Evolutionary conservation across 2,797 vertebrate species (phyloP).

Genomic region (Euthynnus affinis): DNA sequence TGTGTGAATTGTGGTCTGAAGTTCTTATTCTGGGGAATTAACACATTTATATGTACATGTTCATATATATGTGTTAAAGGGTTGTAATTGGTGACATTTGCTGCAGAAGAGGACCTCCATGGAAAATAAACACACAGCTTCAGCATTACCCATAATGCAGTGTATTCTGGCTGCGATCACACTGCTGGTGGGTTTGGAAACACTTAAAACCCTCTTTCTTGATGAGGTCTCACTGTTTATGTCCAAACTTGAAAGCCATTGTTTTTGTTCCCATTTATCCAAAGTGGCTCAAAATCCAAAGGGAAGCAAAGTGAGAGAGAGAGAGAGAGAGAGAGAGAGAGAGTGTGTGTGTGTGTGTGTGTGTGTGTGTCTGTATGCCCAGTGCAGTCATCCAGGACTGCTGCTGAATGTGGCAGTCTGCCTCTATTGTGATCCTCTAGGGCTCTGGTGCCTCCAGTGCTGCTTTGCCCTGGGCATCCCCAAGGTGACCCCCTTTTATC

Average conservation of each 20-base stretch:
- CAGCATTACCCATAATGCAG: not conserved
- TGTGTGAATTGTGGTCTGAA: too few relatives aligned
- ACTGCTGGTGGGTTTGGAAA: not conserved
- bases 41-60: too few relatives aligned
- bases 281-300: slow-evolving; percentile 6
- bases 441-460: slow-evolving; percentile 13
- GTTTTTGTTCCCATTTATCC: slow-evolving; percentile 1
- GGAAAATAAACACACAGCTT: not conserved
- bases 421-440: slow-evolving; percentile 8
- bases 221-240: not conserved
- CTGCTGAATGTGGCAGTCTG: slow-evolving; percentile 28
- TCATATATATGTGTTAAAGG: too few relatives aligned
- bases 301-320: not conserved
- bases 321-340: not conserved
- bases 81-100: too few relatives aligned
- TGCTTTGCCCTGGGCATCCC: slow-evolving; percentile 28
- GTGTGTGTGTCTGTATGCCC: not conserved
- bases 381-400: slow-evolving; percentile 20
- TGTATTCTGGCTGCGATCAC: not conserved
- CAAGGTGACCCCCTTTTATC: slow-evolving; percentile 67
- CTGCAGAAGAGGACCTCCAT: too few relatives aligned
- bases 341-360: too few relatives aligned
- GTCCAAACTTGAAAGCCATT: slow-evolving; percentile 4
- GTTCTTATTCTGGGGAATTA: too few relatives aligned
- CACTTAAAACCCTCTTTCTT: not conserved